Evolutionary conservation across 2,113 vertebrate species (phyloP).

Genomic region (Peromyscus californicus): DNA sequence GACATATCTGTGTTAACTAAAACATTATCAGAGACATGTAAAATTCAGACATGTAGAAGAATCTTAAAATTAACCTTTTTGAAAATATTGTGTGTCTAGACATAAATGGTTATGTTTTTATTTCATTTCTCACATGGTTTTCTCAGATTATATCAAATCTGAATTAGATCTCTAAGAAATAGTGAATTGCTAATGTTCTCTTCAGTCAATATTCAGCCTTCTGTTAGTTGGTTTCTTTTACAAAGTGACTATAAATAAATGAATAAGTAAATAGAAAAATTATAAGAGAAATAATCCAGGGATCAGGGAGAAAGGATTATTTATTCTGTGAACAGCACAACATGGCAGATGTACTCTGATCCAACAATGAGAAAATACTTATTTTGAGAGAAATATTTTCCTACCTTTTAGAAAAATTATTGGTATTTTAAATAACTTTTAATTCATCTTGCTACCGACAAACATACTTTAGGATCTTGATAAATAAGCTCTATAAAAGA

Average conservation of each 20-base stretch:
- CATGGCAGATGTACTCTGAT: too few relatives aligned
- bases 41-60: background rate
- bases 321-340: background rate
- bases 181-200: background rate
- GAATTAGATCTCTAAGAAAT: background rate
- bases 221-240: background rate
- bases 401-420: background rate
- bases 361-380: background rate
- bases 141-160: background rate
- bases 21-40: background rate
- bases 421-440: background rate
- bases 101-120: background rate
- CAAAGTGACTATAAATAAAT: background rate
- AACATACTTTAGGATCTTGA: background rate
- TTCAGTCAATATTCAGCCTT: background rate
- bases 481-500: background rate
- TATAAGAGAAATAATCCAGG: background rate
- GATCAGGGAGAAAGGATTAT: background rate
- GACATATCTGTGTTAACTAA: background rate
- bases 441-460: background rate
- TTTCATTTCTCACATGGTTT: background rate
- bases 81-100: background rate
- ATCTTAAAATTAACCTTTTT: background rate
- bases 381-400: background rate
- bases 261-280: background rate